phyloP scores from a whole-genome alignment of 2,888 invertebrate genomes.

The Acleris laterana region DNA sequence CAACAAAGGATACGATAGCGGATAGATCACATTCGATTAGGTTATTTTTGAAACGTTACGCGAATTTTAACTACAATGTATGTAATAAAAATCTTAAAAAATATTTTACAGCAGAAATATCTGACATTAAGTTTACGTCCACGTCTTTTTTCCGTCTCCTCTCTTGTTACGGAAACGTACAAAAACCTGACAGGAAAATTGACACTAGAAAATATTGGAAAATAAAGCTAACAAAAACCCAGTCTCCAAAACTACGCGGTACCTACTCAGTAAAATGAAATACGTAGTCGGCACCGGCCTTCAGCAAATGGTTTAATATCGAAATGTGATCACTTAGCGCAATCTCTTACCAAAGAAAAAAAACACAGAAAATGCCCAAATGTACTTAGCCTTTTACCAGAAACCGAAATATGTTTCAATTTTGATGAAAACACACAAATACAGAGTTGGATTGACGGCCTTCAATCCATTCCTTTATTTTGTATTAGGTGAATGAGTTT shows the following conservation, averaged over 20 bases:
- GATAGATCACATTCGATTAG: too few relatives aligned
- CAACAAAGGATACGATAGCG: too few relatives aligned
- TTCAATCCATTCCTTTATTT: constrained; percentile 62
- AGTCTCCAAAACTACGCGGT: constrained; percentile 80
- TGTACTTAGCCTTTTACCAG: constrained; percentile 77
- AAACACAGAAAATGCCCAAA: constrained; percentile 71
- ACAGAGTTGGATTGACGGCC: constrained; percentile 65
- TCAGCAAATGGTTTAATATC: constrained; percentile 84
- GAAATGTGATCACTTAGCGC: constrained; percentile 85
- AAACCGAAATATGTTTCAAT: constrained; percentile 77
- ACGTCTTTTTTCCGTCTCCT: neutral
- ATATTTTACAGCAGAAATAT: neutral
- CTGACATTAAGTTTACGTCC: neutral
- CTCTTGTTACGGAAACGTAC: constrained; percentile 42
- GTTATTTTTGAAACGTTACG: too few relatives aligned
- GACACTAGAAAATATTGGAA: constrained; percentile 66
- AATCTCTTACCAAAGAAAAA: constrained; percentile 82
- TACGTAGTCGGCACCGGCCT: constrained; percentile 81
- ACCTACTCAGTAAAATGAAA: constrained; percentile 84
- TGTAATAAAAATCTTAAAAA: too few relatives aligned
- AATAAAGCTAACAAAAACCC: constrained; percentile 80
- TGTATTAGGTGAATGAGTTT: constrained; percentile 38
- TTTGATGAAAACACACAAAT: constrained; percentile 70
- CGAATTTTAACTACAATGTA: too few relatives aligned
- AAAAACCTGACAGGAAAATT: constrained; percentile 49